Evolutionary conservation across 2,888 invertebrate genomes (phyloP), one percentile per base, ranked within the genome.

Genomic region (Piscicola geometra): DNA sequence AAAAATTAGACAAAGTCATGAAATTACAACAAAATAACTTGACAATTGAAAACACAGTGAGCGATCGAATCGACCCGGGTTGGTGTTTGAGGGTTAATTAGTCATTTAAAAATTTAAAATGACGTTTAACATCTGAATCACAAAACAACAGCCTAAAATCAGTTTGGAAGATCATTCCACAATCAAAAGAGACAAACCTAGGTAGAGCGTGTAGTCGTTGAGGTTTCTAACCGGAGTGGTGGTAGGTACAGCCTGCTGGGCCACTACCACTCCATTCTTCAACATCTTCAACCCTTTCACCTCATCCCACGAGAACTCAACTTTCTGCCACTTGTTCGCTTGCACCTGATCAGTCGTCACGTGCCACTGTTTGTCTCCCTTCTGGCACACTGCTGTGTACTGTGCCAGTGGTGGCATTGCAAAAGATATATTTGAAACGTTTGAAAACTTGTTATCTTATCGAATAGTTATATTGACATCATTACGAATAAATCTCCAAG

Each of bases 231-330:
- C 68, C 1, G 76, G 52, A 5, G n/a, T n/a, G 9, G 76, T 50
- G 69, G 18, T 18, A 15, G 73, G 60, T 33, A 25, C 3, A 5
- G 30, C 68, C 15, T 67, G 41, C 30, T 12, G 50, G 5, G 78
- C 79, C 56, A 81, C 80, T 64, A 78, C 32, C 28, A 78, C 75
- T 50, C 80, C 81, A 76, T 84, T 80, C 3, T 83, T 36, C 78
- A 80, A 83, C 78, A 85, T 74, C 56, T 79, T 78, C 30, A 84
- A 77, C 1, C 84, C 85, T 32, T 80, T 80, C 1, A 80, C 80
- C 12, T 79, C 80, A 75, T 83, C 82, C 85, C 85, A 85, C n/a
- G 83, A 81, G 77, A 84, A 70, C 64, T 82, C 82, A 5, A 84
- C 80, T 47, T 82, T 80, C 77, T 83, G 82, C 84, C 84, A 85